Evolutionary conservation across 2,113 vertebrate species (phyloP).

Genomic region (Pluvialis apricaria): DNA sequence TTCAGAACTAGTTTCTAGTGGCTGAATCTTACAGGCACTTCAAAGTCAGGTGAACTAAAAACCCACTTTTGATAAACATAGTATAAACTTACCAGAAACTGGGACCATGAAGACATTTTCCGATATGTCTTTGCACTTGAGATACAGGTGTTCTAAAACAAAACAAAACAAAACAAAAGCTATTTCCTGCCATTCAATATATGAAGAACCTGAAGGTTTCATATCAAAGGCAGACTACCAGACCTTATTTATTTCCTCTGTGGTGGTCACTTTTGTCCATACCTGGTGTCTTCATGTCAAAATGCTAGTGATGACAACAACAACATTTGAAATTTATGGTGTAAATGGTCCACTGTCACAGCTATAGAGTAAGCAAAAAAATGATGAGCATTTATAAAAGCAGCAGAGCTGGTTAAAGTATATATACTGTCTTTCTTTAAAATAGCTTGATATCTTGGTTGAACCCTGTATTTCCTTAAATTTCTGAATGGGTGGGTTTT

Average conservation of each 20-base stretch:
- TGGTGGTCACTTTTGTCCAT: not conserved
- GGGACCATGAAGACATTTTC: not conserved
- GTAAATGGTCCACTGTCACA: not conserved
- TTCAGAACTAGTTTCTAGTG: not conserved
- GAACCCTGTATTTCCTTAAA: not conserved
- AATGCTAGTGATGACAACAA: not conserved
- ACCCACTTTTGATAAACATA: not conserved
- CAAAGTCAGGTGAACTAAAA: not conserved
- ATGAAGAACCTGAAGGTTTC: not conserved
- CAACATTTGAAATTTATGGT: not conserved
- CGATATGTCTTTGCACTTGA: not conserved
- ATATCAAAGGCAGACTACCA: not conserved
- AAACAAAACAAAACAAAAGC: not conserved
- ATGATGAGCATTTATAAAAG: not conserved
- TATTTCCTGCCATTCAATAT: not conserved
- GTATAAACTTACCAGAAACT: not conserved
- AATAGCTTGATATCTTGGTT: not conserved
- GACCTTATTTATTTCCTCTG: not conserved
- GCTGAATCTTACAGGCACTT: not conserved
- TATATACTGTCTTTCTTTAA: not conserved
- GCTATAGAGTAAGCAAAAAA: not conserved
- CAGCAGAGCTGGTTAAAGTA: not conserved
- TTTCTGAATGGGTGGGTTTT: not conserved
- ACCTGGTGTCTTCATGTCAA: not conserved
- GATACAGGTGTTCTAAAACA: not conserved